Evolutionary conservation across 2,113 vertebrate species (phyloP), one percentile per base, ranked within the genome.

Genomic region (Podocnemis expansa): DNA sequence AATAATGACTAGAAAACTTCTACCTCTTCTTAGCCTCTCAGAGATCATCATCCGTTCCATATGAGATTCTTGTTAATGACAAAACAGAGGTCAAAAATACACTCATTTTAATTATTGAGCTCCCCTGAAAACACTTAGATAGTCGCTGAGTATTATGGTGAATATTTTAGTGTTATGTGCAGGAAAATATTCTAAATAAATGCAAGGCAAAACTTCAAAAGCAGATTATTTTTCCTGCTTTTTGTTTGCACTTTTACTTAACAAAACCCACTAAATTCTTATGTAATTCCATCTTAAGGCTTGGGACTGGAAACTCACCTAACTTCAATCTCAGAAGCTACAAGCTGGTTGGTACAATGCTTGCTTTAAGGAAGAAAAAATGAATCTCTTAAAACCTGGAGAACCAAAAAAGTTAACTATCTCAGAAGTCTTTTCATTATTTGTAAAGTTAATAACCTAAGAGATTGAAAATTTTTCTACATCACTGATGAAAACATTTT

Each of bases 111-210:
- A 73, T 73, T 73, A n/a, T 73, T 41, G n/a, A 41, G 38, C 21
- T 11, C 67, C 21, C 38, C 73, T 85, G 82, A 91, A 94, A 94
- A 78, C 80, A 93, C 79, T 89, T 94, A 91, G 85, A 93, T 82
- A 96, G 90, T 91, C 95, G 87, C 89, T 93, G 82, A 96, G 80
- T 8, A 86, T 85, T 45, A 88, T 63, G 52, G 16, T 82, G 78
- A 45, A 56, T 76, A 60, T 78, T 89, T 93, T 58, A 55, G 54
- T 82, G 83, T 87, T 83, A 97, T 90, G 41, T 47, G 10, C 49
- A 88, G 34, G 87, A 58, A 92, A 91, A 13, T n/a, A n/a, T 67
- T 67, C 34, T n/a, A 67, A 93, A 90, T 84, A 95, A 91, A 94
- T 95, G 73, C 89, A 86, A 88, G 6, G 29, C 52, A 54, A 73